phyloP scores from a whole-genome alignment of 2,888 invertebrate genomes.

The Gerosis bhagava region DNA sequence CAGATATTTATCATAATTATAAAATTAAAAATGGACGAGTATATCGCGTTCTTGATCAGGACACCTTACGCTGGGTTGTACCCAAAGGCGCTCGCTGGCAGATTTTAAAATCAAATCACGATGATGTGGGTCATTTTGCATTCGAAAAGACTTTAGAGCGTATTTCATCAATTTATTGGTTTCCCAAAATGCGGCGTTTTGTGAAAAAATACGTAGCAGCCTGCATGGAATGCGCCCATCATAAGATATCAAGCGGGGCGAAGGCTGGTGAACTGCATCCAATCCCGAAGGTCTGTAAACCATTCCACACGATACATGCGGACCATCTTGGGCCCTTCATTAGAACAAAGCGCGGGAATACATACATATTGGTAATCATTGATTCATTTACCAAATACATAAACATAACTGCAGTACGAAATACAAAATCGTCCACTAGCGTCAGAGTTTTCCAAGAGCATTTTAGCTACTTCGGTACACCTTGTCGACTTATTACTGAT shows the following conservation, averaged over 20 bases:
- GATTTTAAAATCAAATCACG: too few species aligned
- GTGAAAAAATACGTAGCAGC: slow-evolving; percentile 1
- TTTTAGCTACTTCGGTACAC: neutral
- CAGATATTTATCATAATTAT: too few species aligned
- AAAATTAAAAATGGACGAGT: too few species aligned
- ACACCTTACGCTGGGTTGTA: too few species aligned
- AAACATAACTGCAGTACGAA: neutral
- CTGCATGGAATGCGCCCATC: slow-evolving; percentile 1
- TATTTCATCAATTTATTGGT: neutral
- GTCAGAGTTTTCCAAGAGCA: neutral
- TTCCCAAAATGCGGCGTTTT: slow-evolving; percentile 7
- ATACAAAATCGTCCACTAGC: neutral
- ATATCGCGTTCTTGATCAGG: too few species aligned
- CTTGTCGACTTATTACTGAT: neutral
- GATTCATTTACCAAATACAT: neutral
- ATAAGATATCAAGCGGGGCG: neutral
- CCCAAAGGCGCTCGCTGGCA: too few species aligned
- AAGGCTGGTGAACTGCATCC: neutral
- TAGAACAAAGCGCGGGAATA: too few species aligned
- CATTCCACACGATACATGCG: too few species aligned
- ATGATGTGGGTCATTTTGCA: too few species aligned
- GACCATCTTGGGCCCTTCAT: too few species aligned
- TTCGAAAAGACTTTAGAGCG: too few species aligned
- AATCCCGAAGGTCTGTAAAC: neutral
- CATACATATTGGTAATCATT: neutral